These are phyloP conservation scores for Prochilodus magdalenae DNA, from an alignment of 2,113 vertebrate species.

Conservation along the genomic window DNA sequence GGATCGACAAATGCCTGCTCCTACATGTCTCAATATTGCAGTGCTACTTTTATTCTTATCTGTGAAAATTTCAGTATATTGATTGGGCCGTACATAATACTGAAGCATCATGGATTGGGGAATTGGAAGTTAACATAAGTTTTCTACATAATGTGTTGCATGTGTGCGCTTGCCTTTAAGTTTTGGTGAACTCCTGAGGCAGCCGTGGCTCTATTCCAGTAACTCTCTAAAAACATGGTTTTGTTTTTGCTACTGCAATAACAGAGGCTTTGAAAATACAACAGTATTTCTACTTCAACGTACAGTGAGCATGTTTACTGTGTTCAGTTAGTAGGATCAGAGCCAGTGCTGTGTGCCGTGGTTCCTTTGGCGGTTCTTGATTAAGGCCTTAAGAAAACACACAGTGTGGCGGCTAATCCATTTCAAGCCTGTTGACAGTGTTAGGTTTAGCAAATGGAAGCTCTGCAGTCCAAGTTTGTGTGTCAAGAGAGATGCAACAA, in stretches of 20 bases:
- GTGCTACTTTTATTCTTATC: no score
- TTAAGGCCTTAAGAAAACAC: constrained; percentile 33
- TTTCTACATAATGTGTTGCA: background rate
- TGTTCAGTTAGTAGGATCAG: background rate
- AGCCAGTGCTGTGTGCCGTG: background rate
- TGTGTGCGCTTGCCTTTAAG: background rate
- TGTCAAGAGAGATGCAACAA: background rate
- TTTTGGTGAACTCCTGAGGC: background rate
- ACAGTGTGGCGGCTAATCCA: constrained; percentile 12
- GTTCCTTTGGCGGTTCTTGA: background rate
- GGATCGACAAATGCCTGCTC: no score
- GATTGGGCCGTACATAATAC: background rate
- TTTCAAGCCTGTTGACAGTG: constrained; percentile 5
- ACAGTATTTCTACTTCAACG: background rate
- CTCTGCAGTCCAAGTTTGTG: background rate
- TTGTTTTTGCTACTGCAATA: no score
- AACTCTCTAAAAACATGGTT: background rate
- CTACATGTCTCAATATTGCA: no score
- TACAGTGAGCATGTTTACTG: constrained; percentile 16
- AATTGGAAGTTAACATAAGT: background rate
- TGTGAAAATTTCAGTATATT: no score
- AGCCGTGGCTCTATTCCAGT: background rate
- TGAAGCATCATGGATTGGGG: background rate
- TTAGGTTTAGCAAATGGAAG: constrained; percentile 1
- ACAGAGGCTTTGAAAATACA: background rate